Percentiles rank a stretch among this genome's conserved stretches.
phyloP scores from a whole-genome alignment of 2,888 invertebrate genomes.

The Boloria selene region DNA sequence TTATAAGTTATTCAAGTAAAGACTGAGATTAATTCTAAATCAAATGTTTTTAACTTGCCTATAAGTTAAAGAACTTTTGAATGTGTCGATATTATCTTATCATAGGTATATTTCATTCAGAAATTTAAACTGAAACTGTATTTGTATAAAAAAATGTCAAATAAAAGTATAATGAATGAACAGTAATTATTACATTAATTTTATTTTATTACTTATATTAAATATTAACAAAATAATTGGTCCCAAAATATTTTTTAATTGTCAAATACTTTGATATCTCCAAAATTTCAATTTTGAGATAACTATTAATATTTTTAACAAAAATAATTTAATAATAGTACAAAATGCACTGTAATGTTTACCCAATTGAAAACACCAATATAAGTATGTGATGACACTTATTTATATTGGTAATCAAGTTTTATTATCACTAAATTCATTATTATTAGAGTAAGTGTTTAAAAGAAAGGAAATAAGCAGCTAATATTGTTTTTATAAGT shows the following conservation, averaged over 20 bases:
- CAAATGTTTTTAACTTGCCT: constrained; percentile 13
- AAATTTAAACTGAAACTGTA: constrained; percentile 5
- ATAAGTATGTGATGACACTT: not conserved
- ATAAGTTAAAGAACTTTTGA: not conserved
- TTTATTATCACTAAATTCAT: not conserved
- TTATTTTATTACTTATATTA: not conserved
- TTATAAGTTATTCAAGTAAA: constrained; percentile 30
- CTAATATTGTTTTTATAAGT: constrained; percentile 3
- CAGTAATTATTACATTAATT: constrained; percentile 4
- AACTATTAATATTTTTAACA: too few species aligned
- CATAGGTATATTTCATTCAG: not conserved
- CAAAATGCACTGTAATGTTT: constrained; percentile 5
- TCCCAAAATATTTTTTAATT: not conserved
- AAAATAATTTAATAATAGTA: not conserved
- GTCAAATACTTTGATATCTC: too few species aligned
- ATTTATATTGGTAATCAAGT: not conserved
- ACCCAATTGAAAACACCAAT: constrained; percentile 7
- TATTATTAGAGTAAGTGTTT: constrained; percentile 5
- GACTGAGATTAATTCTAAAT: constrained; percentile 30
- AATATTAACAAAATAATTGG: not conserved
- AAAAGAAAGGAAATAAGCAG: not conserved
- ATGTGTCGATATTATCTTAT: not conserved
- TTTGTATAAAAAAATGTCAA: not conserved
- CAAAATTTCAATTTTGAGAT: too few species aligned
- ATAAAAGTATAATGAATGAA: not conserved